These are phyloP conservation scores for Euclidia mi DNA, from an alignment of 2,888 invertebrate species.

Conservation along the genomic window DNA sequence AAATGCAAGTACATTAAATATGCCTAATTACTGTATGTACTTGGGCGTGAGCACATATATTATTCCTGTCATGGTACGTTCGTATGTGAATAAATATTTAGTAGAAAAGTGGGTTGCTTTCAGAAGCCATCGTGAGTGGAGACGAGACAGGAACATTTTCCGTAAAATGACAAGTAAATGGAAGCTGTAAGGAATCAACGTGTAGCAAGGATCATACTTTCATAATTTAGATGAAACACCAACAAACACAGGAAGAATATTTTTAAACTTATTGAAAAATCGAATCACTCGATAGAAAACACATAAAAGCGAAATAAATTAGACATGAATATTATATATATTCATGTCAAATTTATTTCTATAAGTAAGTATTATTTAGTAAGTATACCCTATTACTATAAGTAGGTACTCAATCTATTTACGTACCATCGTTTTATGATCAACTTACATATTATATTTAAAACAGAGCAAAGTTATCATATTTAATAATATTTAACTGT, in stretches of 20 bases:
- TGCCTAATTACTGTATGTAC: slow-evolving; percentile 18
- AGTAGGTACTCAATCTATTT: no score
- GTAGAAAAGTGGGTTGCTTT: slow-evolving; percentile 49
- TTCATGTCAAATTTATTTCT: no score
- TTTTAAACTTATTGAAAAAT: neutral
- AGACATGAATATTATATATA: no score
- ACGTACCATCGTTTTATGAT: no score
- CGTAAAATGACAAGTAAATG: slow-evolving; percentile 52
- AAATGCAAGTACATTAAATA: slow-evolving; percentile 5
- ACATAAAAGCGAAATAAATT: no score
- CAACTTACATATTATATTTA: no score
- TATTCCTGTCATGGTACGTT: slow-evolving; percentile 35
- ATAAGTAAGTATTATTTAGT: no score
- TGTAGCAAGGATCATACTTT: slow-evolving; percentile 47
- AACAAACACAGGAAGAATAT: no score
- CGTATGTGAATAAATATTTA: slow-evolving; percentile 55
- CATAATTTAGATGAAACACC: slow-evolving; percentile 38
- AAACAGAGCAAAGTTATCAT: no score
- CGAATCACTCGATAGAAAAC: no score
- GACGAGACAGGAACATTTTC: slow-evolving; percentile 45
- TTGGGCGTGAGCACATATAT: slow-evolving; percentile 39
- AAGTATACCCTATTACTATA: no score
- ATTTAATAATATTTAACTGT: slow-evolving; percentile 60
- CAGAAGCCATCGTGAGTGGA: slow-evolving; percentile 43
- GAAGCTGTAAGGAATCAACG: slow-evolving; percentile 50